Percentiles rank a stretch among this genome's conserved stretches.
These are phyloP conservation scores for Coregonus sp. DNA, from an alignment of 2,797 vertebrate species.

Conservation along the genomic window DNA sequence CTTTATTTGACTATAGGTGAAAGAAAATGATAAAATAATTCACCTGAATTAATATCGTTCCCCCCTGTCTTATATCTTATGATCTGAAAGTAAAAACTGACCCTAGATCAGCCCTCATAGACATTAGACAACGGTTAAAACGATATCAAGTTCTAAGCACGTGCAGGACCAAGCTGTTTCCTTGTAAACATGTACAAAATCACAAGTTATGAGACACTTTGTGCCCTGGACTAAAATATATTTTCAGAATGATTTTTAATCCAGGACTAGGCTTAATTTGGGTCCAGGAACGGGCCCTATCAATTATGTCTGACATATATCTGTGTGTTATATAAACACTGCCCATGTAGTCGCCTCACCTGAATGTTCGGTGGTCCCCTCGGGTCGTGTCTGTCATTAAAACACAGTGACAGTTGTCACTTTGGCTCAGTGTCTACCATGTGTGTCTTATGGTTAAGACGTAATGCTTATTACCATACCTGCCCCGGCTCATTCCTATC, in stretches of 20 bases:
- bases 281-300: too few relatives aligned
- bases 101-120: too few relatives aligned
- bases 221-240: not conserved
- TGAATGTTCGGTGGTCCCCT: not conserved
- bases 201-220: too few relatives aligned
- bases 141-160: too few relatives aligned
- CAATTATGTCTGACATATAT: not conserved
- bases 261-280: too few relatives aligned
- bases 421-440: not conserved
- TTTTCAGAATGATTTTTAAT: not conserved
- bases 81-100: too few relatives aligned
- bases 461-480: slow-evolving; percentile 23
- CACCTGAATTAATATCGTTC: too few relatives aligned
- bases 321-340: not conserved
- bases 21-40: not conserved
- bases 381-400: slow-evolving; percentile 6
- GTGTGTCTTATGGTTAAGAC: slow-evolving; percentile 1
- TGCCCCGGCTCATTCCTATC: slow-evolving; percentile 26
- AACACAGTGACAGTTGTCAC: slow-evolving; percentile 8
- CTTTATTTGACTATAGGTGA: not conserved
- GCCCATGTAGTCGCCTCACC: not conserved
- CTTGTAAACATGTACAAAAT: too few relatives aligned
- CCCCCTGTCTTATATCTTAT: too few relatives aligned
- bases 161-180: too few relatives aligned
- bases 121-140: too few relatives aligned